phyloP scores from a whole-genome alignment of 2,113 vertebrate genomes.

The Heterotilapia buettikoferi region DNA sequence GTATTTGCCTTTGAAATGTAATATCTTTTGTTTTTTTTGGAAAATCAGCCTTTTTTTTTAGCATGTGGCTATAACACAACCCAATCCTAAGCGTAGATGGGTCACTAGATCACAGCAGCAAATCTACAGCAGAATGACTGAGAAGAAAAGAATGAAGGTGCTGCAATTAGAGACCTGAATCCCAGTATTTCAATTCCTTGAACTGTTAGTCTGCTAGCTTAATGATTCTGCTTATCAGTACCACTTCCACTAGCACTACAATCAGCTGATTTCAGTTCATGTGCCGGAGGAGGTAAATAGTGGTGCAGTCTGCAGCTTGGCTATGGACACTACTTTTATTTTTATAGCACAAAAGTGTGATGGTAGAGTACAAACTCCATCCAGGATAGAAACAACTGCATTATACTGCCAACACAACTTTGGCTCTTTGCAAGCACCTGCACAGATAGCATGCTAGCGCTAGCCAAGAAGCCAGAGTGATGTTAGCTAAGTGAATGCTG shows the following conservation, averaged over 20 bases:
- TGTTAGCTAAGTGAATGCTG: background rate
- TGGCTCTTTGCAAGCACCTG: background rate
- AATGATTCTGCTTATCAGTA: background rate
- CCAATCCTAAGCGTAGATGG: background rate
- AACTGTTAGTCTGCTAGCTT: background rate
- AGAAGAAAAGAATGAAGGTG: background rate
- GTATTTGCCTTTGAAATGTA: background rate
- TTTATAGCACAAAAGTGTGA: background rate
- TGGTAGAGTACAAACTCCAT: background rate
- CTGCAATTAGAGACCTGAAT: background rate
- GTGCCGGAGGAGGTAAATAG: rapidly evolving
- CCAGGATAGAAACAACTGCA: background rate
- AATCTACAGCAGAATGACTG: background rate
- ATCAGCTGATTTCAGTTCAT: background rate
- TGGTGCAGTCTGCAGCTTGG: background rate
- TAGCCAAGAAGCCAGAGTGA: background rate
- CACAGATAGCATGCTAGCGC: background rate
- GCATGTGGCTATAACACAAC: background rate
- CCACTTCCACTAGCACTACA: background rate
- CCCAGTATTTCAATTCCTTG: background rate
- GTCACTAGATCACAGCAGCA: background rate
- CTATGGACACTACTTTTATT: background rate
- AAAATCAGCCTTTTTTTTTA: background rate
- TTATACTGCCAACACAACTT: background rate
- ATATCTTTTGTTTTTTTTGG: background rate